Evolutionary conservation across 1,140 invertebrate species (phyloP).

Genomic region (Chionoecetes opilio): DNA sequence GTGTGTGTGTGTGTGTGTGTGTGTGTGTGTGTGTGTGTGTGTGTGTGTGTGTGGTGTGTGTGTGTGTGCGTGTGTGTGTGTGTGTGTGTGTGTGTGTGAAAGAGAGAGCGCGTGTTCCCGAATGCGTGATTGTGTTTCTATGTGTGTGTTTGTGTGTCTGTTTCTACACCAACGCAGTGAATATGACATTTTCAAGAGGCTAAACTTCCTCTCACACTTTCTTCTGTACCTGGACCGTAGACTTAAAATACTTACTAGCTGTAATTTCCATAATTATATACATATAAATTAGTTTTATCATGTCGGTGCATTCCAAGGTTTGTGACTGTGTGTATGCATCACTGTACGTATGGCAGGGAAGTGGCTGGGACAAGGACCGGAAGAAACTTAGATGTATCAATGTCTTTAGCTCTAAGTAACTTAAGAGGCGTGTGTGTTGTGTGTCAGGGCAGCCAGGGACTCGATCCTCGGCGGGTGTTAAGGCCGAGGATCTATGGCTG

Average conservation of each 20-base stretch:
- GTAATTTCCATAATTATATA: slow-evolving; percentile 34
- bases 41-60: no score
- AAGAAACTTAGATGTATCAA: slow-evolving; percentile 19
- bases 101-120: background rate
- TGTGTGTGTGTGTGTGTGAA: background rate
- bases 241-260: slow-evolving; percentile 21
- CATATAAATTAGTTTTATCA: slow-evolving; percentile 21
- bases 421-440: slow-evolving; percentile 34
- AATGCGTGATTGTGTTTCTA: background rate
- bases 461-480: background rate
- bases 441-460: slow-evolving; percentile 33
- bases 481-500: no score
- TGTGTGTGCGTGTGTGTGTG: background rate
- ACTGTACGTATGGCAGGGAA: background rate
- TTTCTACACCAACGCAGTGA: background rate
- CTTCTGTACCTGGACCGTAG: slow-evolving; percentile 62
- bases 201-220: slow-evolving; percentile 48
- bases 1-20: no score
- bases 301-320: slow-evolving; percentile 40
- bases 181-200: slow-evolving; percentile 6
- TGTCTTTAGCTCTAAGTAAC: slow-evolving; percentile 48
- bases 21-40: no score
- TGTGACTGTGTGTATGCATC: background rate
- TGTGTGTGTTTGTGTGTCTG: background rate
- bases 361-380: no score